Conservation (phyloP, 2,797 vertebrate species). For the Natrix natrix region DNA sequence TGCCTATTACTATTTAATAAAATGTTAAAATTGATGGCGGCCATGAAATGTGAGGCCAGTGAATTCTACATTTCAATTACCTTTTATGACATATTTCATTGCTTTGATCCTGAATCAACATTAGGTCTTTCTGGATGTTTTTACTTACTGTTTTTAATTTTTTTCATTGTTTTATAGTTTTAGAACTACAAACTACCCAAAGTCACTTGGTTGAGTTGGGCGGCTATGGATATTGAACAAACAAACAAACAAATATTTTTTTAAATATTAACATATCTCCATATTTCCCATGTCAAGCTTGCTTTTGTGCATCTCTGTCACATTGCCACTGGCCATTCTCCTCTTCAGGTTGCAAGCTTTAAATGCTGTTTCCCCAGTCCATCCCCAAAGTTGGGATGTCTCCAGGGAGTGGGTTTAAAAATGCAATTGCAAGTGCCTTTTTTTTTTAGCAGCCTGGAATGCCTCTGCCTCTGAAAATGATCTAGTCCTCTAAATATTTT, state of each 20-base stretch:
- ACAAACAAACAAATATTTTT: neutral
- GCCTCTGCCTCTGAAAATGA: neutral
- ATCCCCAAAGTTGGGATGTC: neutral
- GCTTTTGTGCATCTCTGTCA: neutral
- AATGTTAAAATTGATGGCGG: neutral
- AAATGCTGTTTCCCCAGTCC: neutral
- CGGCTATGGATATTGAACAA: neutral
- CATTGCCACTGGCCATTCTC: neutral
- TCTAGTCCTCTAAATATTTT: neutral
- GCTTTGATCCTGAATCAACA: neutral
- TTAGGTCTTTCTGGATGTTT: neutral
- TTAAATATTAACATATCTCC: neutral
- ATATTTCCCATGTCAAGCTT: neutral
- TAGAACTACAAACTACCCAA: neutral
- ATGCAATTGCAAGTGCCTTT: neutral
- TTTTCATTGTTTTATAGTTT: neutral
- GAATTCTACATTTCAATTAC: neutral
- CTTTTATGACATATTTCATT: neutral
- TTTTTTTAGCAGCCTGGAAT: neutral
- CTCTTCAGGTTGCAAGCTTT: neutral
- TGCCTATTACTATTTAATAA: neutral
- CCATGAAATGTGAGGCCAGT: neutral
- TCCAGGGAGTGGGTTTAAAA: neutral
- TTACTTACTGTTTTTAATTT: neutral
- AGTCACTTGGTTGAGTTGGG: neutral